Base-by-base conservation (phyloP, 2,113 vertebrate species). In the Callipepla squamata region DNA sequence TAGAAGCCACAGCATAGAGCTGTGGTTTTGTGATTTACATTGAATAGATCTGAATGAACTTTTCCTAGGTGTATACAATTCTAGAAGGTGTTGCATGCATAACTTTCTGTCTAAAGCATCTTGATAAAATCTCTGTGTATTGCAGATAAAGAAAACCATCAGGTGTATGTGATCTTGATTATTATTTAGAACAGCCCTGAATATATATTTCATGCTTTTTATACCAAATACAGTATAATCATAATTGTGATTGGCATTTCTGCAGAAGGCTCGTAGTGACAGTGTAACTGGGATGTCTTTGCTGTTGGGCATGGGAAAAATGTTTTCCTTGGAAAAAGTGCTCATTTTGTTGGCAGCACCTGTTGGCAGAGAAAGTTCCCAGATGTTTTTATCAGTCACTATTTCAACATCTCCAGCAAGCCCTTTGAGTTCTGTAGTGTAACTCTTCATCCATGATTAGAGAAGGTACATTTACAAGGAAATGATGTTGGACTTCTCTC, bases 211-310 rank as follows among this genome's bases (percentile, higher is more conserved):
- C 79, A 76, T 53, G 80, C 91, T 91, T 53, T 91, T 91, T 87
- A 83, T 86, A 83, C 25, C 68, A 92, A 75, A 84, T 74, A 61
- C 74, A 72, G 80, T 86, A 76, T 53, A 85, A 80, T 81, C 13
- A 55, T 87, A 84, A 92, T 77, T 84, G n/a, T 93, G 87, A 95
- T 90, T 96, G 90, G 36, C 79, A 84, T 95, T 86, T 94, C 73
- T 73, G 32, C 57, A 86, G 80, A 90, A 95, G 61, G 16, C 73
- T 90, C 87, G 88, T 76, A 45, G 14, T 86, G 58, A 66, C 36
- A 62, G 30, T 47, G 42, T 76, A 90, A 61, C 40, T 74, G 79
- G 70, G 36, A 14, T 90, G 77, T 20, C 85, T 73, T 96, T 95
- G 91, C 87, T 93, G 61, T 58, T 88, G 80, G 95, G 73, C 73